Evolutionary conservation across 2,113 vertebrate species (phyloP), one percentile per base, ranked within the genome.

Genomic region (Ibidorhyncha struthersii): DNA sequence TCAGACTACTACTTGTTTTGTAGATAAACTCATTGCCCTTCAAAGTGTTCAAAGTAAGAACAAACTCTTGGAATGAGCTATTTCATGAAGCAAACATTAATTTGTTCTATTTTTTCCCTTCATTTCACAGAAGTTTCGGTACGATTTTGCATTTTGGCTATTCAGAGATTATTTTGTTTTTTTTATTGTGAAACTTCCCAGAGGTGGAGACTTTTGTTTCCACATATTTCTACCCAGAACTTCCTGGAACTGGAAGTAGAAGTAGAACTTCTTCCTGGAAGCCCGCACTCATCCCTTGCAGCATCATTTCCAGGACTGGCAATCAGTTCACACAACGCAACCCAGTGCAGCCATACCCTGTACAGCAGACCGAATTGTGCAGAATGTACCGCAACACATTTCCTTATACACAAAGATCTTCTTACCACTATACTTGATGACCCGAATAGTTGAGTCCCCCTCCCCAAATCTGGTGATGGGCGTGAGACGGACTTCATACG

Each of bases 381-480:
- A n/a, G 20, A 13, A 45, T 3, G 25, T 6, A 43, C 36, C 41
- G 1, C 55, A 11, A 29, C 1, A 3, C 27, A 1, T 10, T 36
- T 11, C 22, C 19, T 34, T 12, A 22, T 14, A 30, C 65, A 1
- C 4, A 0, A 77, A 34, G 8, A 10, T 16, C 45, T 43, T 70
- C 99, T 99, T 97, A 99, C 99, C 99, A 2, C 99, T 99, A 94
- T 99, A 99, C n/a, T 99, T 99, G 97, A 99, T 98, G 76, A 99
- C 99, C 52, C 99, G 98, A 56, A 99, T 99, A 74, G 99, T 99
- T 43, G 99, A 99, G 97, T 99, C 99, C 2, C 99, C 99, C 95
- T 99, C 99, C 21, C 99, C 99, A 32, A 99, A 99, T 14, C 99
- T 98, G 13, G 99, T 99, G 97, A 99, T 99, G 86, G 99, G 99